Conservation (phyloP, 92 coral and sea anemone species). For the Meandrina meandrites region DNA sequence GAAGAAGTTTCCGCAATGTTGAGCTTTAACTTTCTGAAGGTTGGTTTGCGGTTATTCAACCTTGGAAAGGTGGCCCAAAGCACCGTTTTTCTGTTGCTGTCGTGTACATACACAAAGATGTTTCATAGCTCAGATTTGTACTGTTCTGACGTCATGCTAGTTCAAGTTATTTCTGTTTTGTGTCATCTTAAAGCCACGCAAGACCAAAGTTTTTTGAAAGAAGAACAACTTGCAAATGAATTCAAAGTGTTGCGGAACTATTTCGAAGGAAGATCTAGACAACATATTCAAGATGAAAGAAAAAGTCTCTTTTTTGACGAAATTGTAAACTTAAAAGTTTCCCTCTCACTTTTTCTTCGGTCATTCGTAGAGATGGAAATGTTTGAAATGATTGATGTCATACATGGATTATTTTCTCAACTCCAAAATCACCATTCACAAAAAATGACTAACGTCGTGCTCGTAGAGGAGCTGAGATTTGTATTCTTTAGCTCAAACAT, state of each 20-base stretch:
- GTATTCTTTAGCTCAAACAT: neutral
- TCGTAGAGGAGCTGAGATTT: neutral
- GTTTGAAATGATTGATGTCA: neutral
- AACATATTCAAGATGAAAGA: neutral
- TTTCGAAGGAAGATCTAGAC: neutral
- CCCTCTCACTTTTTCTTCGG: neutral
- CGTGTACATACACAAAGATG: neutral
- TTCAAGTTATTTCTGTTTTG: neutral
- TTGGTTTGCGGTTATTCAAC: neutral
- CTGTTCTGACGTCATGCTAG: neutral
- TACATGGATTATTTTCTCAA: neutral
- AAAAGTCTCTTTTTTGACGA: constrained; percentile 1
- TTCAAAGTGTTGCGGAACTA: neutral
- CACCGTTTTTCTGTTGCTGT: neutral
- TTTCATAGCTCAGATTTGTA: neutral
- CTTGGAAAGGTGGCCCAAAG: neutral
- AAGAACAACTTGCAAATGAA: neutral
- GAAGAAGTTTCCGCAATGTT: neutral
- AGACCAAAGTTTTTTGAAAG: neutral
- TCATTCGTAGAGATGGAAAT: neutral
- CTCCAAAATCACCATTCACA: neutral
- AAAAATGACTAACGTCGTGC: neutral
- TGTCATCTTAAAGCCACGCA: neutral
- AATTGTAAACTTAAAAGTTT: neutral
- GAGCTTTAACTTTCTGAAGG: neutral